Conservation (phyloP, 2,888 invertebrate genomes). For the Criorhina ranunculi region DNA sequence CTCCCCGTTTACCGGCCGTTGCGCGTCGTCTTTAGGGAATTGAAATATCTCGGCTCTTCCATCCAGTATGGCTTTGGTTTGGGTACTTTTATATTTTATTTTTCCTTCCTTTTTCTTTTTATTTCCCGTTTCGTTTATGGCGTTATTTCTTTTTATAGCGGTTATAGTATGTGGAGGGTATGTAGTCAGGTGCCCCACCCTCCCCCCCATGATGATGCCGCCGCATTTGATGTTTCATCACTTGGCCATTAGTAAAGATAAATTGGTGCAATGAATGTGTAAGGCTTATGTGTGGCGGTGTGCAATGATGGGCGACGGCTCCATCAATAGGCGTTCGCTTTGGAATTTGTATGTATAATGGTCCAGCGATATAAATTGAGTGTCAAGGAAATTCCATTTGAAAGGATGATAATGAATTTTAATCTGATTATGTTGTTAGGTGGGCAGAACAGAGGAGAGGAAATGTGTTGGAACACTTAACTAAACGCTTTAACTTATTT, state of each 20-base stretch:
- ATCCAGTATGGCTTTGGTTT: constrained; percentile 36
- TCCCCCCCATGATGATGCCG: constrained; percentile 59
- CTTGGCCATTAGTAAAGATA: constrained; percentile 66
- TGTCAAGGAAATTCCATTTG: constrained; percentile 29
- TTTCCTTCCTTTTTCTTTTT: constrained; percentile 39
- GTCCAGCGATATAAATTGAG: constrained; percentile 45
- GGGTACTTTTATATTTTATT: constrained; percentile 28
- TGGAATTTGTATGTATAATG: constrained; percentile 22
- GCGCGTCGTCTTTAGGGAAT: constrained; percentile 64
- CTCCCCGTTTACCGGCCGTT: constrained; percentile 15
- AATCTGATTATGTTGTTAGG: constrained; percentile 28
- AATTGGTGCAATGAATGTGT: constrained; percentile 63
- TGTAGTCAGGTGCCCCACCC: constrained; percentile 65
- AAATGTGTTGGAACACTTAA: neutral
- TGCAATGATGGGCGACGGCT: constrained; percentile 36
- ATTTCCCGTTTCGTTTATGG: constrained; percentile 71
- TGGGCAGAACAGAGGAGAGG: neutral
- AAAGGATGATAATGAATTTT: constrained; percentile 51
- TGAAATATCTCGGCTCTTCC: constrained; percentile 45
- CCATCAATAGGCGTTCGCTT: constrained; percentile 38
- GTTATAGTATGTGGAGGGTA: constrained; percentile 33
- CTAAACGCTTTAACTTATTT: no score
- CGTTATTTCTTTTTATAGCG: constrained; percentile 67
- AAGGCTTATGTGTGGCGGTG: constrained; percentile 24
- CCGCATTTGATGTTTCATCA: constrained; percentile 76